phyloP scores from a whole-genome alignment of 2,113 vertebrate species.

The Burhinus bistriatus region DNA sequence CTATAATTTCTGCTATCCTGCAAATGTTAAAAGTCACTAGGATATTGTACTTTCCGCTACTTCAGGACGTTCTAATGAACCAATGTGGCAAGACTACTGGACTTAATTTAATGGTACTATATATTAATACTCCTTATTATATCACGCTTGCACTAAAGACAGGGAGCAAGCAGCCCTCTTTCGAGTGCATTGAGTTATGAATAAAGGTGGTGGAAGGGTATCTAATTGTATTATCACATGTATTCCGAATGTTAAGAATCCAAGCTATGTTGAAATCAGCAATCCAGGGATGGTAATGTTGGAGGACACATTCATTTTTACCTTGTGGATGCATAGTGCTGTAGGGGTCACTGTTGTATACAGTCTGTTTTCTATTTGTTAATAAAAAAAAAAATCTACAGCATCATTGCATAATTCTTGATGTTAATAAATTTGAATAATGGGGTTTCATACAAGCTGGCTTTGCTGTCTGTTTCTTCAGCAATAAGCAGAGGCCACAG shows the following conservation, averaged over 20 bases:
- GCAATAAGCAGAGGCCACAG: not conserved
- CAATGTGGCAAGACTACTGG: conserved; percentile 89
- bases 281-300: conserved; percentile 77
- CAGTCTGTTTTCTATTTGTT: conserved; percentile 98
- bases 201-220: conserved; percentile 80
- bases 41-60: conserved; percentile 78
- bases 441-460: conserved; percentile 86
- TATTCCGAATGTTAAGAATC: conserved; percentile 65
- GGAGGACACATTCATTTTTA: conserved; percentile 90
- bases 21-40: conserved; percentile 83
- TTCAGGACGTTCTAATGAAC: conserved; percentile 81
- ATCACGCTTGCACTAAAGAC: conserved; percentile 77
- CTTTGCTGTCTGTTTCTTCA: conserved; percentile 73
- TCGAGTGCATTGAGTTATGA: conserved; percentile 79
- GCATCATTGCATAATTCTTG: conserved; percentile 88
- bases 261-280: conserved; percentile 74
- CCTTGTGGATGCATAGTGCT: conserved; percentile 94
- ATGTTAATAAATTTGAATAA: conserved; percentile 99
- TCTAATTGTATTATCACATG: conserved; percentile 76
- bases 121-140: conserved; percentile 83
- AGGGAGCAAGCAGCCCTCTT: conserved; percentile 74
- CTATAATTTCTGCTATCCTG: conserved; percentile 73
- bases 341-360: conserved; percentile 91
- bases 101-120: conserved; percentile 85
- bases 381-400: conserved; percentile 88